Base-by-base conservation (phyloP, 2,888 invertebrate genomes). In the Prionchulus punctatus region DNA sequence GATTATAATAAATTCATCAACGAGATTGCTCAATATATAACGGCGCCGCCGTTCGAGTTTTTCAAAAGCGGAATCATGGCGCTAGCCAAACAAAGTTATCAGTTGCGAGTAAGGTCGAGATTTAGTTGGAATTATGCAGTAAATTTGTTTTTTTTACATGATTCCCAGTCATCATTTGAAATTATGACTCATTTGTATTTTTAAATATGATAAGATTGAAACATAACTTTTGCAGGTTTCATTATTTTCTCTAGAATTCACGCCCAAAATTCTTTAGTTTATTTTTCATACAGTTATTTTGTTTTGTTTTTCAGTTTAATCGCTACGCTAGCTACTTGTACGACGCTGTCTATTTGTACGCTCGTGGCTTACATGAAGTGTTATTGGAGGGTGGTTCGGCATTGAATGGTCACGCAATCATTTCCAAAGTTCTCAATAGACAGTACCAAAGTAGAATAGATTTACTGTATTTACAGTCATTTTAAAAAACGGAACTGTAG, bases 321-420 rank as follows among this genome's bases (percentile, higher is more conserved):
- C 64, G 90, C 63, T 87, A 84, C 73, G 88, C 86, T 0, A 83
- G 85, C 0, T 84, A 87, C 69, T 77, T 86, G 0, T 89, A 86
- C 71, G 89, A 90, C 66, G 87, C 87, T 0, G 85, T 91, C 1
- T 81, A 82, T 70, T 79, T 90, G 55, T 90, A 89, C 75, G 88
- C 88, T 0, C 76, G 81, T 15, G 89, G 88, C 0, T 78, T 86
- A 21, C 82, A 85, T 0, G 83, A 85, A 54, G 78, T 83, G 1
- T 77, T 89, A 61, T 70, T 77, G 26, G 76, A 79, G 21, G 81
- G 82, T 1, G 79, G 81, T 7, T 79, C 82, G 59, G 81, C 83
- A 0, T 79, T 80, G 48, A 83, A 89, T 68, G 89, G 89, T 2
- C 80, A 79, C 0, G 80, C 81, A 0, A 79, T 90, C 54, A 79